phyloP scores from a whole-genome alignment of 2,113 vertebrate species.

The Sander vitreus region DNA sequence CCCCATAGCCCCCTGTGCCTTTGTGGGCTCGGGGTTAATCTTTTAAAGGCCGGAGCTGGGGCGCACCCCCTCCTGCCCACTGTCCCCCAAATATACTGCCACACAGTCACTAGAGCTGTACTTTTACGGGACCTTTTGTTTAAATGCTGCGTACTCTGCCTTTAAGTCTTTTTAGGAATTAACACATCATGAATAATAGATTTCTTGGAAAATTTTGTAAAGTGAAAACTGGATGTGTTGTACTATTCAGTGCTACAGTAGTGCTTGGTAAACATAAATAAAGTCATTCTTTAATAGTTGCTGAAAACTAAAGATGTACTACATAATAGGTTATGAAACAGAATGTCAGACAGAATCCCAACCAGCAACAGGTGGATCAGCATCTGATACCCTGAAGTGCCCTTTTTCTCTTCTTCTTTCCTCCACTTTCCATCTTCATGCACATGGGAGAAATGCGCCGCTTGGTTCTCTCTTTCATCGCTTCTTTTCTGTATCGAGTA shows the following conservation, averaged over 20 bases:
- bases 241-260: not conserved
- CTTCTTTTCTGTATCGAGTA: slow-evolving; percentile 41
- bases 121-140: slow-evolving; percentile 75
- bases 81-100: slow-evolving; percentile 77
- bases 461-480: slow-evolving; percentile 31
- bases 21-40: slow-evolving; percentile 79
- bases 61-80: slow-evolving; percentile 63
- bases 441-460: slow-evolving; percentile 2
- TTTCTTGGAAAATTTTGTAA: slow-evolving; percentile 31
- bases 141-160: slow-evolving; percentile 30
- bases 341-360: not conserved
- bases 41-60: slow-evolving; percentile 72
- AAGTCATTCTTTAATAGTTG: slow-evolving; percentile 21
- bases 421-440: slow-evolving; percentile 26
- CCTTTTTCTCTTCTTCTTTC: slow-evolving; percentile 32
- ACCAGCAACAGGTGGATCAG: slow-evolving; percentile 46
- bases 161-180: slow-evolving; percentile 47
- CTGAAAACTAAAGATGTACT: slow-evolving; percentile 16
- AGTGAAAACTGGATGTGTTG: slow-evolving; percentile 20
- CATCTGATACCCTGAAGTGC: slow-evolving; percentile 7
- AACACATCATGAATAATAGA: slow-evolving; percentile 64
- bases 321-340: slow-evolving; percentile 10
- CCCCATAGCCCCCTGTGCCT: slow-evolving; percentile 63
- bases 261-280: slow-evolving; percentile 32
- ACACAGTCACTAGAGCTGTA: slow-evolving; percentile 78